Conservation (phyloP, 30 jellyfish, hydroid and myxozoan genomes). For the Cassiopea andromeda region DNA sequence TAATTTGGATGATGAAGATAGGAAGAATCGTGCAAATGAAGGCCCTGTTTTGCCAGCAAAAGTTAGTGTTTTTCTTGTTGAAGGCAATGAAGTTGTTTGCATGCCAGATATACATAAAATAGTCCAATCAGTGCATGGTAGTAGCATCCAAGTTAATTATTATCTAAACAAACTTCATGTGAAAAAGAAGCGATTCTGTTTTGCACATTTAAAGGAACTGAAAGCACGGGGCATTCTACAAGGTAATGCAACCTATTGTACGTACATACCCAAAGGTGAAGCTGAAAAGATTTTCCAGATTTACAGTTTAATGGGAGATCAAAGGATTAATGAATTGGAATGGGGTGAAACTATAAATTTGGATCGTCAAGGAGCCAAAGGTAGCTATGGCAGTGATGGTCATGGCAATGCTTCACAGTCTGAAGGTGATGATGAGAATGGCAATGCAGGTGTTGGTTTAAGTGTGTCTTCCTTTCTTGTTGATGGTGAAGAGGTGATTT, state of each 20-base stretch:
- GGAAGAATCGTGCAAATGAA: slow-evolving; percentile 34
- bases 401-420: slow-evolving; percentile 21
- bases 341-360: slow-evolving; percentile 87
- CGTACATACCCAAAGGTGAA: slow-evolving; percentile 92
- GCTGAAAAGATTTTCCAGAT: slow-evolving; percentile 95
- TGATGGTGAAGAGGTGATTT: slow-evolving; percentile 86
- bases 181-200: slow-evolving; percentile 93
- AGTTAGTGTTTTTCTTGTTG: slow-evolving; percentile 92
- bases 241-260: slow-evolving; percentile 97
- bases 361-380: slow-evolving; percentile 60
- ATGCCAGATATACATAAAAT: slow-evolving; percentile 97
- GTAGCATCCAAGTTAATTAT: slow-evolving; percentile 96
- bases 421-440: slow-evolving; percentile 11
- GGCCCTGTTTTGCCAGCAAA: slow-evolving; percentile 32
- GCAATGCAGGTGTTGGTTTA: slow-evolving; percentile 38
- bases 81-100: slow-evolving; percentile 94
- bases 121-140: slow-evolving; percentile 94
- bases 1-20: slow-evolving; percentile 39
- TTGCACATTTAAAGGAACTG: slow-evolving; percentile 95
- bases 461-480: slow-evolving; percentile 78
- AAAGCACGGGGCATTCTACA: slow-evolving; percentile 87
- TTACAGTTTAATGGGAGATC: slow-evolving; percentile 96
- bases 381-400: slow-evolving; percentile 6
- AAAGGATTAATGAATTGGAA: slow-evolving; percentile 70
- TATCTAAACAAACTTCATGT: slow-evolving; percentile 90